A percentile compares a stretch with the other conserved stretches of the same genome.
These are phyloP conservation scores for Aphidius ervi DNA, from an alignment of 1,140 invertebrate genomes.

Conservation along the genomic window DNA sequence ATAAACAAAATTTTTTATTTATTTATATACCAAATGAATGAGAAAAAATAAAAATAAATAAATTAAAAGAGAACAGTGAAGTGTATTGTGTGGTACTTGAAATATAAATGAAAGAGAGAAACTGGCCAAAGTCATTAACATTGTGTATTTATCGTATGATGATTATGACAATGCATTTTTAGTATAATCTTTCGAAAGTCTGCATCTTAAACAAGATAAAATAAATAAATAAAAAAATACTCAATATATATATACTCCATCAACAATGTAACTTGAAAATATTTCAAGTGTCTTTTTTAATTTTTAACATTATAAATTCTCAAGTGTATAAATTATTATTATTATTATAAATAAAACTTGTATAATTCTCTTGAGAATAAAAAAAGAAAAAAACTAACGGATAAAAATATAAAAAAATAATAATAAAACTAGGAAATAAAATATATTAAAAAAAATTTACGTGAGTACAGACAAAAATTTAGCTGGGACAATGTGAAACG, in stretches of 20 bases:
- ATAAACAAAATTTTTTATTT: background rate
- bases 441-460: no score
- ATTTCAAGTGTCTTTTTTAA: no score
- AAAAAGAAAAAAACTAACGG: no score
- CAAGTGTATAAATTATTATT: no score
- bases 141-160: constrained; percentile 18
- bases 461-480: background rate
- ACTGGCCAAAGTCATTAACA: constrained; percentile 16
- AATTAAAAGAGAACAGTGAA: background rate
- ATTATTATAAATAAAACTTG: no score
- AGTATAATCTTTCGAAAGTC: no score
- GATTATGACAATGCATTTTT: constrained; percentile 16
- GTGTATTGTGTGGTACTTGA: constrained; percentile 12
- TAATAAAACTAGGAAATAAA: no score
- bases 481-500: background rate
- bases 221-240: background rate
- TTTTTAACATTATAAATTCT: no score
- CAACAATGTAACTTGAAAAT: background rate
- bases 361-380: no score
- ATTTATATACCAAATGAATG: background rate
- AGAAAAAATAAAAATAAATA: constrained; percentile 1
- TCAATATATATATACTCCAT: background rate
- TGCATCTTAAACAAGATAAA: constrained; percentile 2
- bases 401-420: no score
- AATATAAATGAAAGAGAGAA: background rate